phyloP scores from a whole-genome alignment of 1,140 invertebrate genomes.

The Dendrolimus punctatus region DNA sequence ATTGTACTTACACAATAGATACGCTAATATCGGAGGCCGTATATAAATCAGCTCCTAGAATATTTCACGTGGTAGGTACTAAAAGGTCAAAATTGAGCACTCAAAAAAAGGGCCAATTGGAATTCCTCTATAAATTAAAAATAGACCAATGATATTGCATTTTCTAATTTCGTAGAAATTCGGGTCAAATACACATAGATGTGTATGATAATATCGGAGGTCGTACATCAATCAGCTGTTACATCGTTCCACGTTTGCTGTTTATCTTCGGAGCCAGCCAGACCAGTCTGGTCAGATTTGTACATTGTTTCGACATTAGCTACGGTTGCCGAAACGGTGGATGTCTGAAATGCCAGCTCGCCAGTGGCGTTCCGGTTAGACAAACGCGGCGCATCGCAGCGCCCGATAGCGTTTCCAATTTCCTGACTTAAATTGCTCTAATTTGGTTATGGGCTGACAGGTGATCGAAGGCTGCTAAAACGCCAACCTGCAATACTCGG shows the following conservation, averaged over 20 bases:
- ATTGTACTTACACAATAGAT: too few relatives aligned
- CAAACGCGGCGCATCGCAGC: constrained; percentile 29
- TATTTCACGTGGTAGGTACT: too few relatives aligned
- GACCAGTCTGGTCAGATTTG: constrained; percentile 65
- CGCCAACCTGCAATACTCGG: constrained; percentile 30
- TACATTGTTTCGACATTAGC: constrained; percentile 69
- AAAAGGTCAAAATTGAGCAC: too few relatives aligned
- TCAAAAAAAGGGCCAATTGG: too few relatives aligned
- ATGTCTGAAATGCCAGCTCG: constrained; percentile 61
- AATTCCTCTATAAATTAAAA: too few relatives aligned
- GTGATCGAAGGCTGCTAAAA: constrained; percentile 54
- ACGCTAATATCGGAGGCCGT: too few relatives aligned
- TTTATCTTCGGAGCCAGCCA: constrained; percentile 63
- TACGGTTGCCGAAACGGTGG: constrained; percentile 56
- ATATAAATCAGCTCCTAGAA: too few relatives aligned
- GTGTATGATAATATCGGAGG: constrained; percentile 53
- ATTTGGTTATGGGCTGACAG: constrained; percentile 67
- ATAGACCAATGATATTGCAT: too few relatives aligned
- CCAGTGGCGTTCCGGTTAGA: constrained; percentile 44
- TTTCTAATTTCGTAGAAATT: too few relatives aligned
- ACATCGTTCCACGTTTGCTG: constrained; percentile 65
- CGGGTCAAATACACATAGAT: constrained; percentile 44
- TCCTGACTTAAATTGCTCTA: constrained; percentile 70
- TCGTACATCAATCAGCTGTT: constrained; percentile 70
- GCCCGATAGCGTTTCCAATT: constrained; percentile 68